Percentiles rank a stretch among this genome's conserved stretches.
These are phyloP conservation scores for Neosilurus hyrtlii DNA, from an alignment of 2,797 vertebrate genomes.

Conservation along the genomic window DNA sequence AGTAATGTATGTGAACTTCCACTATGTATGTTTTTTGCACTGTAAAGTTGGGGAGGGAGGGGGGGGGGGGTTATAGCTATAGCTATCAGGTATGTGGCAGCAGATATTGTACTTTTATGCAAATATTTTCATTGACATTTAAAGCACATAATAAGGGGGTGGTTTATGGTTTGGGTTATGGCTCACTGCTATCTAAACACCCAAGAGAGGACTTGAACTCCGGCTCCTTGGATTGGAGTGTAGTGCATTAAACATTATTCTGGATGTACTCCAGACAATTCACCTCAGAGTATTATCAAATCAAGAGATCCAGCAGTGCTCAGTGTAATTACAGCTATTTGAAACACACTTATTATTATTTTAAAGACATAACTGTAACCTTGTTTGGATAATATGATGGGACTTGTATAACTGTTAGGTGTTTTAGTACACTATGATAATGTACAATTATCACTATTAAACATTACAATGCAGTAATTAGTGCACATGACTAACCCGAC, in stretches of 20 bases:
- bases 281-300: background rate
- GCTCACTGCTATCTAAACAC: background rate
- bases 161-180: background rate
- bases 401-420: background rate
- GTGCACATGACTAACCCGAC: too few species aligned
- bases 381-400: background rate
- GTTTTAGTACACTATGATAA: background rate
- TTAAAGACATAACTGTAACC: background rate
- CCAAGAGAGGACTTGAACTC: background rate
- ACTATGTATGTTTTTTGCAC: background rate
- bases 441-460: too few species aligned
- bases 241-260: background rate
- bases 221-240: background rate
- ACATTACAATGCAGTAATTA: too few species aligned
- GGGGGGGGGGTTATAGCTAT: background rate
- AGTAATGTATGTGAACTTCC: background rate
- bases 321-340: background rate
- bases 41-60: background rate
- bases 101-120: background rate
- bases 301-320: background rate
- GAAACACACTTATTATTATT: background rate
- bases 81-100: background rate
- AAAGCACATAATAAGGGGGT: background rate
- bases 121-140: background rate
- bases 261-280: slow-evolving; percentile 4